Conservation (phyloP, 2,888 invertebrate genomes). For the Mesochorus sp. region DNA sequence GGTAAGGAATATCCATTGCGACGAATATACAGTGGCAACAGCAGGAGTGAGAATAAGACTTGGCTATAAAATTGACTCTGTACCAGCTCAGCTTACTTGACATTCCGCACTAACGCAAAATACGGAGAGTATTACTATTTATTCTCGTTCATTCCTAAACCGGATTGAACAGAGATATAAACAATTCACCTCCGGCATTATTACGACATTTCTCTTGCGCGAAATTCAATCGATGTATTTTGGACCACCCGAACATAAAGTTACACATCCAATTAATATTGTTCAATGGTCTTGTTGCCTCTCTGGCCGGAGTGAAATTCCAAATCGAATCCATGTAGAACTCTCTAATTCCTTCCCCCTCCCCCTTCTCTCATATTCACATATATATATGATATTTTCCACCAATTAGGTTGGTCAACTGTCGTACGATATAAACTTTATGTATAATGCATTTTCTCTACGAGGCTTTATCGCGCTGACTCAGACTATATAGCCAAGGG, state of each 20-base stretch:
- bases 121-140: constrained; percentile 12
- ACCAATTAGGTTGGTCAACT: constrained; percentile 30
- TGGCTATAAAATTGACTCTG: constrained; percentile 29
- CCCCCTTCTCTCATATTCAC: background rate
- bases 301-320: background rate
- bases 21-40: background rate
- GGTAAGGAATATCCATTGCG: constrained; percentile 8
- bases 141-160: constrained; percentile 14
- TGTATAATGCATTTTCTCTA: constrained; percentile 11
- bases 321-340: background rate
- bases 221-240: background rate
- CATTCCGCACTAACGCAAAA: background rate
- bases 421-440: constrained; percentile 9
- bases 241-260: background rate
- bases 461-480: constrained; percentile 36
- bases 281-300: background rate
- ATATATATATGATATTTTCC: constrained; percentile 5
- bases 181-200: constrained; percentile 28
- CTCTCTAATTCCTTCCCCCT: constrained; percentile 42
- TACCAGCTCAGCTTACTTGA: constrained; percentile 29
- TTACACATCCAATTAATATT: constrained; percentile 33
- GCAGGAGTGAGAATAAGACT: background rate
- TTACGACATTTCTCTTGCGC: background rate
- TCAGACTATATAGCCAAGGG: constrained; percentile 12
- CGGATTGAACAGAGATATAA: constrained; percentile 28